phyloP scores from a whole-genome alignment of 1,140 invertebrate species.

The Batillaria attramentaria region DNA sequence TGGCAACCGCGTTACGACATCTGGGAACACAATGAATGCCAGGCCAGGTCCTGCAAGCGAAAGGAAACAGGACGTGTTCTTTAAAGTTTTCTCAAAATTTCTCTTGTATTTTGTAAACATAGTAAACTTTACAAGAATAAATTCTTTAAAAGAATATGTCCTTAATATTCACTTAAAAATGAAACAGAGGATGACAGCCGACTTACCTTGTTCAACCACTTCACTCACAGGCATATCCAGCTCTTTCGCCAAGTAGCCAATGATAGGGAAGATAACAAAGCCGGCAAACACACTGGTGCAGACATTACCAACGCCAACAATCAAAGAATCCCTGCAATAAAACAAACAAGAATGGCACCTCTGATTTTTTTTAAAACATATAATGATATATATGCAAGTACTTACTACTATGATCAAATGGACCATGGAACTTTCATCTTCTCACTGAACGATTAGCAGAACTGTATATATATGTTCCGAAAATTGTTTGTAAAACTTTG shows the following conservation, averaged over 20 bases:
- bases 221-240: slow-evolving; percentile 92
- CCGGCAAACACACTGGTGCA: slow-evolving; percentile 71
- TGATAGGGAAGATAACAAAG: slow-evolving; percentile 71
- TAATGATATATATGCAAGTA: no score
- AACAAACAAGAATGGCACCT: slow-evolving; percentile 4
- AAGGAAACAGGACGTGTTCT: no score
- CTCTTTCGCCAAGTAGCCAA: slow-evolving; percentile 71
- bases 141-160: no score
- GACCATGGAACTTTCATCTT: background rate
- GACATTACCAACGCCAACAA: slow-evolving; percentile 86
- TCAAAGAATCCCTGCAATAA: slow-evolving; percentile 88
- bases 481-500: no score
- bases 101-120: background rate
- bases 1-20: slow-evolving; percentile 94
- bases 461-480: no score
- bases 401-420: no score
- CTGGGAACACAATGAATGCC: slow-evolving; percentile 97
- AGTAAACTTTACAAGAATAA: background rate
- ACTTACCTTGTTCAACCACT: slow-evolving; percentile 85
- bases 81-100: background rate
- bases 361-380: no score
- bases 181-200: background rate
- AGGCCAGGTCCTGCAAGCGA: slow-evolving; percentile 85
- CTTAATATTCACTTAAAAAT: background rate
- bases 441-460: background rate